Evolutionary conservation across 2,888 invertebrate species (phyloP), one percentile per base, ranked within the genome.

Genomic region (Oxytorus armatus): DNA sequence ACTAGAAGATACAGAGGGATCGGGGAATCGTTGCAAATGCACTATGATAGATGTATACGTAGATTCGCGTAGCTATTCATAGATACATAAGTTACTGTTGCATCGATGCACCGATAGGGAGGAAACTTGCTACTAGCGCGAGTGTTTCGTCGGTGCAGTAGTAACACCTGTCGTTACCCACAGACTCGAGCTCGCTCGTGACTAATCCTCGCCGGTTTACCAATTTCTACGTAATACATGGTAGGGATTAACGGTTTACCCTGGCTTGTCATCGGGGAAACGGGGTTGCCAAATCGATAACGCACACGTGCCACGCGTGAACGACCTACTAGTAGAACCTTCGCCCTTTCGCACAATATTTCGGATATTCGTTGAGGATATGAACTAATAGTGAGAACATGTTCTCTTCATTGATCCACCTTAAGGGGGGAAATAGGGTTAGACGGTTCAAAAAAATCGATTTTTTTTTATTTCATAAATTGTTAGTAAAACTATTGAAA

Each of bases 81-180:
- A 14, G 11, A 39, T 21, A 21, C 21, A 23, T 16, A 18, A 14
- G 33, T 8, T 18, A 0, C 1, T 36, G n/a, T 72, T 59, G 42
- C 55, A 4, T n/a, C 33, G 18, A 36, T 59, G 51, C 49, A 23
- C n/a, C 42, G 42, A 21, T 14, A 25, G 44, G 55, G n/a, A 33
- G 49, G 16, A 23, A 11, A 49, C 2, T 14, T 21, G 33, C 51
- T n/a, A 42, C 25, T 29, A 16, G 25, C 14, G 47, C 57, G 65
- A 16, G 63, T 23, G 29, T 57, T 55, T 23, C 47, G 47, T 55
- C 29, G 66, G 33, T 57, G 42, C 69, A 66, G 66, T 47, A 16
- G 86, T 85, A 88, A 87, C 90, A 90, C 88, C 89, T 90, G 89
- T 89, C 89, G 88, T 89, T 89, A 88, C 88, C 89, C 90, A n/a